Evolutionary conservation across 2,797 vertebrate species (phyloP).

Genomic region (Anabas testudineus): DNA sequence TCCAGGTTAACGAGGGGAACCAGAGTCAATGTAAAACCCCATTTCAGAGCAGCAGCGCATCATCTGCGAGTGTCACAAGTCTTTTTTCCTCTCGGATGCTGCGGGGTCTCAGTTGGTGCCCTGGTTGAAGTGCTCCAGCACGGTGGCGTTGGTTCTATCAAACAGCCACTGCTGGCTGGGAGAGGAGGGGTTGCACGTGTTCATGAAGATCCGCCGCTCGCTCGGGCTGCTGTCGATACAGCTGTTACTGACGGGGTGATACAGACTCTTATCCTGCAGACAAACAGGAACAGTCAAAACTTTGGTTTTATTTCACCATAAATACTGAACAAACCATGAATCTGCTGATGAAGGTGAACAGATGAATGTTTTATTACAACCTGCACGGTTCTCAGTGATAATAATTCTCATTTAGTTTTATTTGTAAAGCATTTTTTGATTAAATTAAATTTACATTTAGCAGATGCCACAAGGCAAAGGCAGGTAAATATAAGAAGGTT

Average conservation of each 20-base stretch:
- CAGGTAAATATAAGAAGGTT: too few relatives aligned
- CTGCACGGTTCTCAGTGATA: too few relatives aligned
- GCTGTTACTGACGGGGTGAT: slow-evolving; percentile 93
- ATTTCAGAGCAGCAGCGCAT: slow-evolving; percentile 27
- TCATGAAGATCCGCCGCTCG: slow-evolving; percentile 94
- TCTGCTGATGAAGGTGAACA: too few relatives aligned
- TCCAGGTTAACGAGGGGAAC: slow-evolving; percentile 1
- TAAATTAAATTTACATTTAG: too few relatives aligned
- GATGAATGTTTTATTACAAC: too few relatives aligned
- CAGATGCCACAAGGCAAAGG: too few relatives aligned
- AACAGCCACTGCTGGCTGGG: slow-evolving; percentile 94
- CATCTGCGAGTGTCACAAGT: not conserved
- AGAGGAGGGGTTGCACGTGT: slow-evolving; percentile 87
- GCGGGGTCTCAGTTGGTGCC: slow-evolving; percentile 23
- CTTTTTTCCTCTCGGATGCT: not conserved
- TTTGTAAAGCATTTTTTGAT: too few relatives aligned
- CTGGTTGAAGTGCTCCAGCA: slow-evolving; percentile 88
- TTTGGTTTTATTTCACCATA: too few relatives aligned
- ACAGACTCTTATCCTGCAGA: slow-evolving; percentile 90
- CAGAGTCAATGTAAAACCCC: slow-evolving; percentile 15
- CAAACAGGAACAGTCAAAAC: not conserved
- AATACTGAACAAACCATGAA: too few relatives aligned
- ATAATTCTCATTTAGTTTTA: too few relatives aligned
- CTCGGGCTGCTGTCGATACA: slow-evolving; percentile 90
- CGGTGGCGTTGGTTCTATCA: slow-evolving; percentile 91